Percentiles rank a stretch among this genome's conserved stretches.
Conservation (phyloP, 1,140 invertebrate species). For the Chelonus insularis region DNA sequence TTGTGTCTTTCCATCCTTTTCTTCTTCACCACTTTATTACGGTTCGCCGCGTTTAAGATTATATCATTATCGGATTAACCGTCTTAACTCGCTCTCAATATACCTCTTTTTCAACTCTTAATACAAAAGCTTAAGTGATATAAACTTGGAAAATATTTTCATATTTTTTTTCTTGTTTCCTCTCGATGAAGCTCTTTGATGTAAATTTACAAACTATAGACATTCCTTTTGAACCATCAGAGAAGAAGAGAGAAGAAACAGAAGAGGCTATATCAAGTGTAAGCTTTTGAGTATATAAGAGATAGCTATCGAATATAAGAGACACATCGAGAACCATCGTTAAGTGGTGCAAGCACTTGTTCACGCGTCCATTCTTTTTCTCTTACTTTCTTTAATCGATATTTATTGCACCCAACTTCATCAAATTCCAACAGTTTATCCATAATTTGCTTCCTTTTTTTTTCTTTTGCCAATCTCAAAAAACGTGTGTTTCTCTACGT, state of each 20-base stretch:
- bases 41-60: conserved; percentile 14
- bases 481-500: background rate
- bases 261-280: background rate
- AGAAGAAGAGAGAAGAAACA: background rate
- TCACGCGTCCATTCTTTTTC: background rate
- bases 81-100: background rate
- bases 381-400: background rate
- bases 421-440: background rate
- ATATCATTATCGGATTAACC: conserved; percentile 9
- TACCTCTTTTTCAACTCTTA: background rate
- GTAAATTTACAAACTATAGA: conserved; percentile 4
- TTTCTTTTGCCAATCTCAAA: too few relatives aligned
- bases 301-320: conserved; percentile 11
- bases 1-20: conserved; percentile 1
- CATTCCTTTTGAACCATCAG: background rate
- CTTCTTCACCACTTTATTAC: background rate
- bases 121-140: background rate
- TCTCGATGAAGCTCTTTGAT: background rate
- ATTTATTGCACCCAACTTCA: background rate
- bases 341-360: background rate
- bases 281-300: background rate
- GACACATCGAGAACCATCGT: conserved; percentile 13
- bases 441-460: too few relatives aligned
- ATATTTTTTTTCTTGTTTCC: background rate
- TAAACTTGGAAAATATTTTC: background rate